A percentile compares a stretch with the other conserved stretches of the same genome.
phyloP scores from a whole-genome alignment of 2,888 invertebrate species.

The Drosophila lutescens region DNA sequence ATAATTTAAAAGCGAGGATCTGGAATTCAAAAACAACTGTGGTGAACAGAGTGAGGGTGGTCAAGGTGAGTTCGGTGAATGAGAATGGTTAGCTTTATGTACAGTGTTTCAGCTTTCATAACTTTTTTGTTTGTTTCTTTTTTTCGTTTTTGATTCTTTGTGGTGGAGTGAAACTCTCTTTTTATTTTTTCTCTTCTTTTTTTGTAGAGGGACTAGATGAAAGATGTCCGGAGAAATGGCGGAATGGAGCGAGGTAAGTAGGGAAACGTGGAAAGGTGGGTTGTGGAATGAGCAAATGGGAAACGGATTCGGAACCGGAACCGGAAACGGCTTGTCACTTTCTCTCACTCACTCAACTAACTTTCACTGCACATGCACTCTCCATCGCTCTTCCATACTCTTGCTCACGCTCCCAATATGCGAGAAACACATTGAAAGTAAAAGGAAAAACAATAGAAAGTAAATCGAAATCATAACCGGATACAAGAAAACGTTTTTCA shows the following conservation, averaged over 20 bases:
- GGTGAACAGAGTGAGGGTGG: conserved; percentile 27
- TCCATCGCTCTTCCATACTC: conserved; percentile 13
- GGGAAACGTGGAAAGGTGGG: not conserved
- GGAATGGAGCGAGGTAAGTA: conserved; percentile 16
- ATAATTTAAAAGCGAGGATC: conserved; percentile 5
- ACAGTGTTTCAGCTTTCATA: conserved; percentile 38
- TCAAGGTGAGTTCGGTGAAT: conserved; percentile 35
- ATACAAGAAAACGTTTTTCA: conserved; percentile 22
- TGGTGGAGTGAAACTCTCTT: conserved; percentile 16
- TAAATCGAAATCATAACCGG: conserved; percentile 15
- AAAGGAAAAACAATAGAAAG: not conserved
- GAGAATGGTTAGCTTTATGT: conserved; percentile 43
- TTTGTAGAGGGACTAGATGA: conserved; percentile 1
- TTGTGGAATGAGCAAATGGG: conserved; percentile 12
- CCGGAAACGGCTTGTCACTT: conserved; percentile 9
- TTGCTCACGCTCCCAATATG: conserved; percentile 26
- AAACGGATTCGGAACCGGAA: conserved; percentile 22
- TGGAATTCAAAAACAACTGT: conserved; percentile 20
- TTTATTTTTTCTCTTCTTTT: conserved; percentile 4
- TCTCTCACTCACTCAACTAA: conserved; percentile 26
- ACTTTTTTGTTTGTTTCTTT: conserved; percentile 1
- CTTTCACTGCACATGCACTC: conserved; percentile 16
- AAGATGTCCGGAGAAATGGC: conserved; percentile 25
- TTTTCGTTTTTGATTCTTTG: conserved; percentile 1
- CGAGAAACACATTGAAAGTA: conserved; percentile 8